These are phyloP conservation scores for Listrodromus nycthemerus DNA, from an alignment of 2,888 invertebrate genomes.

Conservation along the genomic window DNA sequence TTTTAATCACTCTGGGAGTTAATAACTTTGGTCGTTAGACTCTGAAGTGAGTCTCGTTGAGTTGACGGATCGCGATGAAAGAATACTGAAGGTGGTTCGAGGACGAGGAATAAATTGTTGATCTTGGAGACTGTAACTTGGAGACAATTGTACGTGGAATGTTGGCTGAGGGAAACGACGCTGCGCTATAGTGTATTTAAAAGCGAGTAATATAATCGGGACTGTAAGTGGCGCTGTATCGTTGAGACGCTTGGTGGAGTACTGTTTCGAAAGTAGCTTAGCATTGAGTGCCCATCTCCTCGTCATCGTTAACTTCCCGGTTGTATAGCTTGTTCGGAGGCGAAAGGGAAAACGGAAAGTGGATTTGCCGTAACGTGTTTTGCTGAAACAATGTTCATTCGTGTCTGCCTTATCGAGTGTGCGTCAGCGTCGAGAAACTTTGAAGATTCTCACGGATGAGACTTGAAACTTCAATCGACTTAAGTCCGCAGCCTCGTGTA, in stretches of 20 bases:
- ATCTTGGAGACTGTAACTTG: background rate
- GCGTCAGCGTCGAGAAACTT: slow-evolving; percentile 29
- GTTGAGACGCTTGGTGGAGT: slow-evolving; percentile 34
- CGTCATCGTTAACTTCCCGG: slow-evolving; percentile 13
- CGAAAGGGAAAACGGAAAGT: slow-evolving; percentile 5
- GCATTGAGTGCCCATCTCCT: slow-evolving; percentile 31
- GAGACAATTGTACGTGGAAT: background rate
- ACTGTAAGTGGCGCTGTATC: background rate
- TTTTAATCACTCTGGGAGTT: background rate
- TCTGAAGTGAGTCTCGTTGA: background rate
- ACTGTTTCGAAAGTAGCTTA: slow-evolving; percentile 38
- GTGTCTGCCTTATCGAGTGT: background rate
- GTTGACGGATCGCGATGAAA: background rate
- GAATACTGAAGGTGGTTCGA: background rate
- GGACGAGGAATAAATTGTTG: background rate
- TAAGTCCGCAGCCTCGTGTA: background rate
- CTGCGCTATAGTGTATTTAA: background rate
- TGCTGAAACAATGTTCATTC: background rate
- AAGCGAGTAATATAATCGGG: background rate
- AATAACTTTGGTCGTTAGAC: background rate
- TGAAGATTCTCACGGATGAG: slow-evolving; percentile 11
- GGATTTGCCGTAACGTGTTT: slow-evolving; percentile 32
- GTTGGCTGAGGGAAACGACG: background rate
- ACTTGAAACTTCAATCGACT: slow-evolving; percentile 46
- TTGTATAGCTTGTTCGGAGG: background rate